These are phyloP conservation scores for Catostomus latipinnis DNA, from an alignment of 2,797 vertebrate species.

Conservation along the genomic window DNA sequence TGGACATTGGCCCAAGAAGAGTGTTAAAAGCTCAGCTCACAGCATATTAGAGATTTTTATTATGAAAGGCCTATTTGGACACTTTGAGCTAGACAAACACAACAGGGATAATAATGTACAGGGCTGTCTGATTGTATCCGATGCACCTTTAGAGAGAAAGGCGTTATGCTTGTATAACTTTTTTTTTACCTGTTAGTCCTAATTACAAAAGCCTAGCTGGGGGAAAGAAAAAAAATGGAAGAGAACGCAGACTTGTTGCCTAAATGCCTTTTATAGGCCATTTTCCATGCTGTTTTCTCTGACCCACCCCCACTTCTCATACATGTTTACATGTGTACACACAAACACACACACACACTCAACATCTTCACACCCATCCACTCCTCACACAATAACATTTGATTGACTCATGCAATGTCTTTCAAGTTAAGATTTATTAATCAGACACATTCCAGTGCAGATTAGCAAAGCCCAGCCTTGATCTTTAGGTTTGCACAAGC, in stretches of 20 bases:
- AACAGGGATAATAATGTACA: slow-evolving; percentile 40
- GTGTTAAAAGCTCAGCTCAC: slow-evolving; percentile 25
- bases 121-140: neutral
- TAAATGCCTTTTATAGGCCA: slow-evolving; percentile 29
- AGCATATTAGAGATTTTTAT: slow-evolving; percentile 23
- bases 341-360: neutral
- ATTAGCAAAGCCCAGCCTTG: slow-evolving; percentile 58
- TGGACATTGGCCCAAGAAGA: neutral
- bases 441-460: slow-evolving; percentile 59
- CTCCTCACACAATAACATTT: slow-evolving; percentile 35
- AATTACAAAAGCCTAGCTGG: slow-evolving; percentile 1
- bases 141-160: neutral
- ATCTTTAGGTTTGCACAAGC: slow-evolving; percentile 45
- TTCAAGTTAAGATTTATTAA: slow-evolving; percentile 60
- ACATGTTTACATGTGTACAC: neutral
- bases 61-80: slow-evolving; percentile 40
- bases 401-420: slow-evolving; percentile 58
- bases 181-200: neutral
- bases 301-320: slow-evolving; percentile 40
- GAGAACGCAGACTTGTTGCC: slow-evolving; percentile 5
- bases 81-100: slow-evolving; percentile 16
- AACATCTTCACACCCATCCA: slow-evolving; percentile 29
- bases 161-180: neutral
- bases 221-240: neutral
- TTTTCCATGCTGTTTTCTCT: slow-evolving; percentile 16